Evolutionary conservation across 2,888 invertebrate species (phyloP), one percentile per base, ranked within the genome.

Genomic region (Epinotia nisella): DNA sequence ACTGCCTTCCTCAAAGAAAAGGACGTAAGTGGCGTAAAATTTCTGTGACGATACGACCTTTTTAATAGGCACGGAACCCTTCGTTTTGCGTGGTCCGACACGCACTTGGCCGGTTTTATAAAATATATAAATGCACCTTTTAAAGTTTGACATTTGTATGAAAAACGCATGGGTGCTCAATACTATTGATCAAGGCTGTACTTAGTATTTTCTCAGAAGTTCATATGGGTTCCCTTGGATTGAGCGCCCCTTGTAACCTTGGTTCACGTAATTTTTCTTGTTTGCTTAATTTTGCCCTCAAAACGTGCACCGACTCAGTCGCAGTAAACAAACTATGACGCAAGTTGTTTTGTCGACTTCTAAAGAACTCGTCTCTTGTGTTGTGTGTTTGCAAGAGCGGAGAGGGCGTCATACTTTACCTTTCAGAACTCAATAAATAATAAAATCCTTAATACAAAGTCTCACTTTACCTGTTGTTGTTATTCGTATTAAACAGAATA

Each of bases 371-470:
- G 81, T 39, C 83, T 84, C 70, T 80, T 83, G 81, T 87, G 86
- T 91, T 91, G 80, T 83, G 81, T 87, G 86, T 91, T 91, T 87
- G 86, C 87, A 90, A 91, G 86, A 87, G 88, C 86, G 87, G 87
- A 86, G 84, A 87, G 89, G 83, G 89, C 89, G 83, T 87, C 70
- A 41, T 65, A 45, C 60, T 59, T 58, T 60, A 55, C 61, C 71
- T 66, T 55, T 21, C 55, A 66, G 66, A 66, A 60, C 53, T 21
- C 24, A 29, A 59, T 60, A 24, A 70, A 70, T 19, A 45, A 45
- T 29, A 65, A 53, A 21, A 53, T 21, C 5, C 19, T 39, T 39
- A 39, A 65, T 41, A 4, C 53, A 35, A 65, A 39, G 10, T 39
- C 39, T 24, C 9, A 53, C 17, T 41, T 55, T 17, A 39, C 9